These are phyloP conservation scores for Dendroctonus ponderosae DNA, from an alignment of 1,140 invertebrate species.

Conservation along the genomic window DNA sequence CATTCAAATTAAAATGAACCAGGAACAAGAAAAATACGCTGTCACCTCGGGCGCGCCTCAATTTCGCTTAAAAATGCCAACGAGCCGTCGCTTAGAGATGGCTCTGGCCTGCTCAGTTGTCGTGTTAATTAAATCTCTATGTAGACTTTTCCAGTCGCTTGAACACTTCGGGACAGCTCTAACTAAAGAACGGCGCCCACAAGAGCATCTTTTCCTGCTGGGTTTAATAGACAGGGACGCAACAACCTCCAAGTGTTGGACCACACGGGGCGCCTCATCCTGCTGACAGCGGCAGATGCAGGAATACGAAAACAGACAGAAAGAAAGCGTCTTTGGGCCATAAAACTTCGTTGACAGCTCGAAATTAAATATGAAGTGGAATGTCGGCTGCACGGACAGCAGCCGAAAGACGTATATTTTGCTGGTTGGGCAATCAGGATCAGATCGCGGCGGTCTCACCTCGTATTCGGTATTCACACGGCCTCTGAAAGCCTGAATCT, in stretches of 20 bases:
- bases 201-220: not conserved
- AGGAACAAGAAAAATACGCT: slow-evolving; percentile 31
- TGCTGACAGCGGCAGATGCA: slow-evolving; percentile 42
- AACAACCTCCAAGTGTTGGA: slow-evolving; percentile 6
- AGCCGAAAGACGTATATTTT: not conserved
- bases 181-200: not conserved
- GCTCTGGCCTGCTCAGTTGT: not conserved
- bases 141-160: not conserved
- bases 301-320: slow-evolving; percentile 38
- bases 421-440: not conserved
- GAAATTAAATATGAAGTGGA: slow-evolving; percentile 48
- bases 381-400: slow-evolving; percentile 37
- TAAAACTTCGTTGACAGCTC: slow-evolving; percentile 46
- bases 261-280: not conserved
- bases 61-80: slow-evolving; percentile 12
- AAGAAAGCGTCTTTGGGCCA: slow-evolving; percentile 39
- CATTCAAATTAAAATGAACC: slow-evolving; percentile 33
- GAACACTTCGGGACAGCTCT: not conserved
- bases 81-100: slow-evolving; percentile 4
- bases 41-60: slow-evolving; percentile 26
- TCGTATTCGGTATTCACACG: not conserved
- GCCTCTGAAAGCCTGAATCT: not conserved
- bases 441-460: not conserved
- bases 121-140: not conserved
- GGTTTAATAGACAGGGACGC: not conserved